Evolutionary conservation across 2,797 vertebrate species (phyloP).

Genomic region (Huso huso): DNA sequence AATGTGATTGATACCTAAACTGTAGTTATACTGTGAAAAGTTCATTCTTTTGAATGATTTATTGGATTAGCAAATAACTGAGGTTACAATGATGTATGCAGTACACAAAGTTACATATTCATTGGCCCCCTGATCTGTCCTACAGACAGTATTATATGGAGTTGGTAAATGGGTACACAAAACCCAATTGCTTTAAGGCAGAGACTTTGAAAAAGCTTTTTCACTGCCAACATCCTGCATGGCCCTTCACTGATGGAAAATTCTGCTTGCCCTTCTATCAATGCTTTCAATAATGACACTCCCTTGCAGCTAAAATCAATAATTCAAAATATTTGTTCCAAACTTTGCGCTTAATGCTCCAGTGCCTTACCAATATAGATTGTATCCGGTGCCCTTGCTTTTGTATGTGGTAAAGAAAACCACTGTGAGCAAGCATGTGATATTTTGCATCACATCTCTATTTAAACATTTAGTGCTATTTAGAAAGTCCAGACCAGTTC

Average conservation of each 20-base stretch:
- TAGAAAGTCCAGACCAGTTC: no score
- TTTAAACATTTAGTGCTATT: no score
- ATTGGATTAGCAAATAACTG: no score
- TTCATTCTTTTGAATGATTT: no score
- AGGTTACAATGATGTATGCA: no score
- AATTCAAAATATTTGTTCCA: constrained; percentile 42
- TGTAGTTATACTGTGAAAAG: no score
- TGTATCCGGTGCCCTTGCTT: constrained; percentile 15
- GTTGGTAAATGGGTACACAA: constrained; percentile 5
- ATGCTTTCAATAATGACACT: constrained; percentile 49
- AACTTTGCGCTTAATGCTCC: constrained; percentile 34
- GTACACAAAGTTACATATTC: no score
- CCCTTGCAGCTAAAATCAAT: constrained; percentile 49
- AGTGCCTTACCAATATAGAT: constrained; percentile 24
- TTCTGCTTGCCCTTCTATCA: constrained; percentile 47
- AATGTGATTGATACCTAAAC: no score
- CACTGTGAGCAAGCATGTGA: no score
- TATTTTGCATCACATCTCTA: no score
- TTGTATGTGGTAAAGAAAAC: not conserved
- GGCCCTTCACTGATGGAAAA: constrained; percentile 52
- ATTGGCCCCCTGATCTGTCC: no score
- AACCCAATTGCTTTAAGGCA: constrained; percentile 21
- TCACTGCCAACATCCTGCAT: constrained; percentile 23
- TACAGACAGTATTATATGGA: no score
- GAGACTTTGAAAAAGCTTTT: constrained; percentile 33